Evolutionary conservation across 2,797 vertebrate genomes (phyloP), one percentile per base, ranked within the genome.

Genomic region (Anabacerthia variegaticeps): DNA sequence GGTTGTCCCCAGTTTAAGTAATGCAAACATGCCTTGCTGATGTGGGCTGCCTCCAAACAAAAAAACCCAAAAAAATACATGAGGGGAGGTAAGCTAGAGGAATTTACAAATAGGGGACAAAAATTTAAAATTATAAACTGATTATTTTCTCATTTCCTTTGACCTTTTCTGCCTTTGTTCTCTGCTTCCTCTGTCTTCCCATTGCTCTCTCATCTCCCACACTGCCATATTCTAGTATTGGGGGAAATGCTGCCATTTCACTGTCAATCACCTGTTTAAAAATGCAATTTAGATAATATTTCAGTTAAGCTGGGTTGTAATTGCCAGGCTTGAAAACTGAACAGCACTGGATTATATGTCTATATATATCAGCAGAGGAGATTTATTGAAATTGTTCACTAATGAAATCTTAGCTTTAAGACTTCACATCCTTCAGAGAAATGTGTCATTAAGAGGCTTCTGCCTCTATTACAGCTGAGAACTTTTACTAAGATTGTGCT

Each of bases 361-460:
- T 96, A 84, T 94, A 93, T 95, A 84, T 94, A 95, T 92, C 80
- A 79, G 52, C 67, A 73, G 79, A 88, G 76, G 49, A 84, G 48
- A 41, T 92, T 95, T 96, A 88, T 73, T 84, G 34, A 90, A 92
- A 96, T 90, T 87, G 74, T 85, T 95, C 48, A 46, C 73, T 95
- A 92, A 94, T 95, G 62, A 95, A 97, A 85, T 92, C 46, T 84
- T 91, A 82, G 74, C 69, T 86, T 88, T 92, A 94, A 95, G 89
- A 90, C 74, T 94, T 97, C 59, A 79, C 85, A 93, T 95, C 93
- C 80, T 88, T 90, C 62, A 68, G 32, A 86, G 74, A 86, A 76
- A 90, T 58, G n/a, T 88, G 83, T 39, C 39, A 36, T 88, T 84
- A 82, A 59, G 48, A 95, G 21, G 59, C n/a, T 30, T 61, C 62